A percentile compares a stretch with the other conserved stretches of the same genome.
phyloP scores from a whole-genome alignment of 1,140 invertebrate genomes.

The Temnothorax longispinosus region DNA sequence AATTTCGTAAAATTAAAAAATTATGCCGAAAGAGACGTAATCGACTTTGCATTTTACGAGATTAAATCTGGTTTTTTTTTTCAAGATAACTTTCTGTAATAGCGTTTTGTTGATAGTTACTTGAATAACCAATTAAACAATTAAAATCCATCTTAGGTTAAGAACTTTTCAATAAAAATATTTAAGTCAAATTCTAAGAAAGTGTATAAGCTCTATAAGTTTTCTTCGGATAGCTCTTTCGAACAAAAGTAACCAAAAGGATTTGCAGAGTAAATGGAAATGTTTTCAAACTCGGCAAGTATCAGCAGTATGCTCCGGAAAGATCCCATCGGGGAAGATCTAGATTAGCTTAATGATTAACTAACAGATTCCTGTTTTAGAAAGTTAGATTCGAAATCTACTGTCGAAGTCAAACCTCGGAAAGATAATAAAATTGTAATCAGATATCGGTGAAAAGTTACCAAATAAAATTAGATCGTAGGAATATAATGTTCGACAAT shows the following conservation, averaged over 20 bases:
- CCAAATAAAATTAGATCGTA: neutral
- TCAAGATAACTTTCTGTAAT: neutral
- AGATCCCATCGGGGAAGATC: neutral
- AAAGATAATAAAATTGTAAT: neutral
- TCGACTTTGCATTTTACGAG: neutral
- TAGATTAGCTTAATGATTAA: slow-evolving; percentile 4
- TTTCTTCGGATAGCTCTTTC: neutral
- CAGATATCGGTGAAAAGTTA: neutral
- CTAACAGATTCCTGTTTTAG: neutral
- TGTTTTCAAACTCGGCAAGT: slow-evolving; percentile 18
- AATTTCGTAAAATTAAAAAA: neutral
- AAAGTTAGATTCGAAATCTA: neutral
- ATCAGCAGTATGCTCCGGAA: neutral
- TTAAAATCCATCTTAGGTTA: neutral
- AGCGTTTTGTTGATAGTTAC: neutral
- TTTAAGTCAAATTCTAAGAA: neutral
- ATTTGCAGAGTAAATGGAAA: slow-evolving; percentile 13
- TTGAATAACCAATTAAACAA: slow-evolving; percentile 8
- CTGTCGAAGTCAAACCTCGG: neutral
- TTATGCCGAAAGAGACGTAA: neutral
- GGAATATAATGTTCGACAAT: neutral
- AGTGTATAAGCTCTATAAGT: neutral
- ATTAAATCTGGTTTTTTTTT: neutral
- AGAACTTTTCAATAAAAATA: neutral
- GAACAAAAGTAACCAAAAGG: slow-evolving; percentile 2